Evolutionary conservation across 1,140 invertebrate species (phyloP), one percentile per base, ranked within the genome.

Genomic region (Cryptotermes secundus): DNA sequence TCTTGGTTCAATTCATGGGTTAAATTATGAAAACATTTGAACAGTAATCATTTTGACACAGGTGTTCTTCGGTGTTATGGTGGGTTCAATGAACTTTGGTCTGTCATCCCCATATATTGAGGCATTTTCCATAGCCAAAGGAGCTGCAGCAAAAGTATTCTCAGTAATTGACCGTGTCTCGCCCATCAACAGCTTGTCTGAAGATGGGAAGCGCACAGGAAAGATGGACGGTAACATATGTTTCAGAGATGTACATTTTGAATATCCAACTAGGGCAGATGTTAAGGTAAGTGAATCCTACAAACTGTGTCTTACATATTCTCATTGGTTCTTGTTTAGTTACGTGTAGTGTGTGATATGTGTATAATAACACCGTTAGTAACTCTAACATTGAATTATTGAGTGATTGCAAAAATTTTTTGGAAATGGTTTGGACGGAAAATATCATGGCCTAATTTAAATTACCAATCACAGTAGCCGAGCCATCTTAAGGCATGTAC

Each of bases 81-180:
- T 92, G 87, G 93, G 90, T 59, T 91, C 92, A 0, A 92, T 93
- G 88, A 90, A 91, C 80, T 87, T 95, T n/a, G 93, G 93, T 53
- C 90, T 93, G 88, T 90, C 93, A 22, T 89, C 90, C 35, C 93
- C 93, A 9, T 91, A 90, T 85, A 84, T 94, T 2, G 86, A 86
- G 83, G 49, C 85, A 81, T 86, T 86, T 81, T 83, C 59, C 34
- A 85, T 89, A 24, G 93, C 92, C 7, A 88, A 90, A 87, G 92
- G 91, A 42, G 91, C 93, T 26, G 93, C 92, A 49, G 91, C 89
- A 53, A 89, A 88, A 59, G 89, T 94, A 49, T 94, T 91, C 88
- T 86, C 90, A 34, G 89, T 94, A 3, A 93, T 94, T 35, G 92
- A 93, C 83, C 87, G 90, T 86, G 87, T 87, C 83, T 92, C 93